A percentile compares a stretch with the other conserved stretches of the same genome.
phyloP scores from a whole-genome alignment of 2,797 vertebrate species.

The Varecia variegata region DNA sequence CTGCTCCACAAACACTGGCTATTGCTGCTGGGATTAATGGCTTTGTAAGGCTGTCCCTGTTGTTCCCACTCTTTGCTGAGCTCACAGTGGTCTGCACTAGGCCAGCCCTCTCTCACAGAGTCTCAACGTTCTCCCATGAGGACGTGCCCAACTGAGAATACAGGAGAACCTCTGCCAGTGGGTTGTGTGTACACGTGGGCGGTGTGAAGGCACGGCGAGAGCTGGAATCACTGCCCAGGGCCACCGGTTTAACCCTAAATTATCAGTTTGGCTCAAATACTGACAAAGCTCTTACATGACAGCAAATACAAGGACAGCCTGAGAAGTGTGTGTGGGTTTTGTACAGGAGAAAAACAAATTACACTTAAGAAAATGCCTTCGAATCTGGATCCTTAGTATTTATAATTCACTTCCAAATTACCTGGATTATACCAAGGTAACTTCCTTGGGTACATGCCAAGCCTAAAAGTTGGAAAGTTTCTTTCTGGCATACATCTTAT shows the following conservation, averaged over 20 bases:
- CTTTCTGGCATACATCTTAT: not conserved
- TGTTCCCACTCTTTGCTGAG: not conserved
- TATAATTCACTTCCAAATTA: conserved; percentile 55
- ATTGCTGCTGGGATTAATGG: not conserved
- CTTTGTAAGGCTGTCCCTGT: not conserved
- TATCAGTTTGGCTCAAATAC: not conserved
- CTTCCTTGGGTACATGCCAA: not conserved
- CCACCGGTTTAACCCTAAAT: not conserved
- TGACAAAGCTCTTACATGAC: not conserved
- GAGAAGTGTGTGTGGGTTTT: not conserved
- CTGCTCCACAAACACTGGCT: not conserved
- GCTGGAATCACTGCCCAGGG: not conserved
- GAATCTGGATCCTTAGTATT: conserved; percentile 44
- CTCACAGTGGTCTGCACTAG: not conserved
- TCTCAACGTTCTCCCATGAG: not conserved
- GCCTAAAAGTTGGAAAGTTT: not conserved
- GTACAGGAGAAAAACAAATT: conserved; percentile 35
- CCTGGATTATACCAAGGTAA: conserved; percentile 39
- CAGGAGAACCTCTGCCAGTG: not conserved
- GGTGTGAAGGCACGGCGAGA: not conserved
- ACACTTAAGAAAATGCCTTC: conserved; percentile 48
- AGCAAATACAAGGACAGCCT: conserved; percentile 10
- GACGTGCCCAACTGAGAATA: not conserved
- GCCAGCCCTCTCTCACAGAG: not conserved
- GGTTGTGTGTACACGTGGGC: fast-evolving